Evolutionary conservation across 2,113 vertebrate species (phyloP).

Genomic region (Microtus ochrogaster): DNA sequence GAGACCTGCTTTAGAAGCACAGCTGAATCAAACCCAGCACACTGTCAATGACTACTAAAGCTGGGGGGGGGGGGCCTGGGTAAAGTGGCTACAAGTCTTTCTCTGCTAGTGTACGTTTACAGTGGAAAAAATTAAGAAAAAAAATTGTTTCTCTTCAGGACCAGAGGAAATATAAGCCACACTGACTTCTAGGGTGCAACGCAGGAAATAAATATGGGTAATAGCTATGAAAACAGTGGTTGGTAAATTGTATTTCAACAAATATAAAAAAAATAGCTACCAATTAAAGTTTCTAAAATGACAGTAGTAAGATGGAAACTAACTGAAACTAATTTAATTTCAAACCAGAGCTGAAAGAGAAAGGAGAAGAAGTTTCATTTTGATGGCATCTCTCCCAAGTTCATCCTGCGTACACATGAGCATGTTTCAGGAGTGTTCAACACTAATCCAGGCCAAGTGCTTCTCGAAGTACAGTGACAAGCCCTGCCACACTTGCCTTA

Average conservation of each 20-base stretch:
- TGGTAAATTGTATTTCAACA: slow-evolving; percentile 11
- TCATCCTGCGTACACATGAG: neutral
- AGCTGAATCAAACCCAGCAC: neutral
- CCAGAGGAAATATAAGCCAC: slow-evolving; percentile 55
- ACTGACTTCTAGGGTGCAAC: slow-evolving; percentile 11
- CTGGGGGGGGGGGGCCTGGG: neutral
- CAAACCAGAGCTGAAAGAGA: neutral
- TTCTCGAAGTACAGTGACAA: neutral
- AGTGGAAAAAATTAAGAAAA: slow-evolving; percentile 2
- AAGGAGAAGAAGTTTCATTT: neutral
- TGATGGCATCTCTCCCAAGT: neutral
- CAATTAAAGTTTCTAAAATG: neutral
- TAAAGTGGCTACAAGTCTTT: neutral
- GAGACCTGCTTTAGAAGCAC: slow-evolving; percentile 27
- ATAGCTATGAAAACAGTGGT: neutral
- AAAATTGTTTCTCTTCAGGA: neutral
- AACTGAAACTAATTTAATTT: neutral
- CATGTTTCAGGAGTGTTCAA: neutral
- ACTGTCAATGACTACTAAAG: neutral
- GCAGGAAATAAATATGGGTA: neutral
- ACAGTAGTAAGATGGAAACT: neutral
- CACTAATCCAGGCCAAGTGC: neutral
- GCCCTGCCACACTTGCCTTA: slow-evolving; percentile 68
- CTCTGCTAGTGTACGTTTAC: neutral
- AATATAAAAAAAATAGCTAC: neutral